A percentile compares a stretch with the other conserved stretches of the same genome.
These are phyloP conservation scores for Phoebastria nigripes DNA, from an alignment of 2,797 vertebrate species.

Conservation along the genomic window DNA sequence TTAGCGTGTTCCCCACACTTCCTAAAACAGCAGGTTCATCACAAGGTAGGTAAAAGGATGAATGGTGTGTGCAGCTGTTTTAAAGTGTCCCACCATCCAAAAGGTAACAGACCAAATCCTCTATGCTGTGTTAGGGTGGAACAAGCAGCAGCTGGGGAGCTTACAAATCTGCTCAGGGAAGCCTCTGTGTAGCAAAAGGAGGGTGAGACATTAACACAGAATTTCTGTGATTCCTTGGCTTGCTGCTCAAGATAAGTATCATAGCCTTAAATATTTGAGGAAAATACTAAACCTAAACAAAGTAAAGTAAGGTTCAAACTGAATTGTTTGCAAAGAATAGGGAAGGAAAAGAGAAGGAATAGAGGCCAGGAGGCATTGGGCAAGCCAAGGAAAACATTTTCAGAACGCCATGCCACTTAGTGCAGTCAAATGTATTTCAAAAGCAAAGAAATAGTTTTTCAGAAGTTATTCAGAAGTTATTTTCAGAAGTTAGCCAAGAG, in stretches of 20 bases:
- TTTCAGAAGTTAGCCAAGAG: constrained; percentile 11
- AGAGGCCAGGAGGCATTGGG: not conserved
- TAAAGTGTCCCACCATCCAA: not conserved
- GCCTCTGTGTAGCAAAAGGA: not conserved
- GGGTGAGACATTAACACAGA: not conserved
- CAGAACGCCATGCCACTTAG: constrained; percentile 18
- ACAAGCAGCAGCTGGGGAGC: not conserved
- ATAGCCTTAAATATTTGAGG: constrained; percentile 35
- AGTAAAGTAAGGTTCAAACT: not conserved
- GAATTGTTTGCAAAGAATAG: constrained; percentile 38
- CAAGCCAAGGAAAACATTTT: constrained; percentile 57
- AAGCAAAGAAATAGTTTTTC: constrained; percentile 25
- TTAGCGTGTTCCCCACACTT: not conserved
- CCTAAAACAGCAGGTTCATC: not conserved
- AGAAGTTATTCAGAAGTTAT: constrained; percentile 12
- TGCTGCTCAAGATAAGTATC: constrained; percentile 33
- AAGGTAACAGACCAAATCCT: not conserved
- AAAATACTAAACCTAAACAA: constrained; percentile 48
- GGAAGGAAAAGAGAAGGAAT: constrained; percentile 14
- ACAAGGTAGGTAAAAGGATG: not conserved
- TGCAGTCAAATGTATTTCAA: constrained; percentile 29
- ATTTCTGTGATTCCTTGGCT: constrained; percentile 56
- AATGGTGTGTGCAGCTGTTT: not conserved
- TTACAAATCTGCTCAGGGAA: not conserved
- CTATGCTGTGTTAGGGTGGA: not conserved